Base-by-base conservation (phyloP, 2,113 vertebrate species). In the Nycticebus coucang region DNA sequence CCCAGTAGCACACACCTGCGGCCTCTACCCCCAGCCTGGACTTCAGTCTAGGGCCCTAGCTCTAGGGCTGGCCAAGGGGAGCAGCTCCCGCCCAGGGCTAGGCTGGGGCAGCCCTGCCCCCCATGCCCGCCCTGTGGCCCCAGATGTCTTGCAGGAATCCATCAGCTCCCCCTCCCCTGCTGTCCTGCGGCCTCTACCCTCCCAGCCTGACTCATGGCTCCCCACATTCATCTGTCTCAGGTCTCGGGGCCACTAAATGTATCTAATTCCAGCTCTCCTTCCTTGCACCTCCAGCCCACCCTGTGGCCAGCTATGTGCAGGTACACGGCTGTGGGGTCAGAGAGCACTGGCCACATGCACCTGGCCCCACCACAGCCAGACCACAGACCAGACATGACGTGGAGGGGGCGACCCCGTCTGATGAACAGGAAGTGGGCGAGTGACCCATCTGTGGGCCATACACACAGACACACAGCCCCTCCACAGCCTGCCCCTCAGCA, bases 351-450 rank as follows among this genome's bases (percentile, higher is more conserved):
- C 95, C 86, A 75, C 94, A 97, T 57, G 95, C 97, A 97, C 97
- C 97, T 97, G 97, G 90, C 93, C 93, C 94, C 75, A 57, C 97
- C 97, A 96, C 97, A 97, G 88, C 68, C 95, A 96, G 97, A 97
- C 97, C 97, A 97, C 97, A 97, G 94, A 45, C 95, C 82, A 97
- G 97, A 97, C 95, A 95, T 97, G 95, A 94, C 91, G 88, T 93
- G 64, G 45, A 95, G 82, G 7, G 0, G 28, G 68, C 15, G 6
- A 85, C 91, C 60, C 3, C 14, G 71, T 28, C 89, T 75, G 72
- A 60, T 7, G 66, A 80, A 59, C 97, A 97, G 97, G 97, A 97
- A 97, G 97, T 97, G 95, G 96, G 88, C 1, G 15, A 97, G 81
- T 78, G 97, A 97, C 97, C 97, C 94, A 33, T 26, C 69, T 53